These are phyloP conservation scores for Aphodius granarius DNA, from an alignment of 2,888 invertebrate genomes.

Conservation along the genomic window DNA sequence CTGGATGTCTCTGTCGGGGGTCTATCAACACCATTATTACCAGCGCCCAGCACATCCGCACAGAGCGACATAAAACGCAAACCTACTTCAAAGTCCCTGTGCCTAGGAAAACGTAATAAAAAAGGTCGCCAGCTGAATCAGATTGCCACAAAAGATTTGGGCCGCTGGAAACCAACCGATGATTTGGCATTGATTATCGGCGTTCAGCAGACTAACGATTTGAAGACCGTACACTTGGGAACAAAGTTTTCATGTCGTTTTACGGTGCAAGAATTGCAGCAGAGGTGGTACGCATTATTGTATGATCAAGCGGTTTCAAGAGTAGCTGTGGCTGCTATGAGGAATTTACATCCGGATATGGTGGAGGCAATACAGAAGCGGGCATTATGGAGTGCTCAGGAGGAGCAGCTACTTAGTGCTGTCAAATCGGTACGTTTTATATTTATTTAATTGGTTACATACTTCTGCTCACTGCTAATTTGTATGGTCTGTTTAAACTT, in stretches of 20 bases:
- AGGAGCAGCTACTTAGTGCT: slow-evolving; percentile 83
- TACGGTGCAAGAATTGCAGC: slow-evolving; percentile 89
- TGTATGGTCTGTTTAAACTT: too few species aligned
- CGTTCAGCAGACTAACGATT: slow-evolving; percentile 85
- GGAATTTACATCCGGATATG: slow-evolving; percentile 89
- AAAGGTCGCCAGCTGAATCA: slow-evolving; percentile 70
- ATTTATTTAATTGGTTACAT: neutral
- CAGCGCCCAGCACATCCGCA: slow-evolving; percentile 42
- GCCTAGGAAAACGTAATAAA: slow-evolving; percentile 56
- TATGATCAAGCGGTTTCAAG: slow-evolving; percentile 94
- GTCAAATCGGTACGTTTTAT: slow-evolving; percentile 70
- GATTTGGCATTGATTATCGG: slow-evolving; percentile 92
- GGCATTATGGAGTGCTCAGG: slow-evolving; percentile 85
- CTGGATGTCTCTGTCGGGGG: slow-evolving; percentile 46
- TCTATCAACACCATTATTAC: slow-evolving; percentile 47
- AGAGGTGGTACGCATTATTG: slow-evolving; percentile 93
- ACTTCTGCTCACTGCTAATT: too few species aligned
- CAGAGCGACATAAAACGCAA: slow-evolving; percentile 52
- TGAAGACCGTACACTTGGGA: slow-evolving; percentile 82
- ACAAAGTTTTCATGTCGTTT: slow-evolving; percentile 96
- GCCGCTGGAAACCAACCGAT: slow-evolving; percentile 97
- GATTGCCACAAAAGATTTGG: slow-evolving; percentile 79
- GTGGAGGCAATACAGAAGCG: slow-evolving; percentile 85
- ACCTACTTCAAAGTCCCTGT: slow-evolving; percentile 47
- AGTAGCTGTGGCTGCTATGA: slow-evolving; percentile 89